Percentiles rank a stretch among this genome's conserved stretches.
These are phyloP conservation scores for Sphaeridia pumilis DNA, from an alignment of 2,888 invertebrate species.

Conservation along the genomic window DNA sequence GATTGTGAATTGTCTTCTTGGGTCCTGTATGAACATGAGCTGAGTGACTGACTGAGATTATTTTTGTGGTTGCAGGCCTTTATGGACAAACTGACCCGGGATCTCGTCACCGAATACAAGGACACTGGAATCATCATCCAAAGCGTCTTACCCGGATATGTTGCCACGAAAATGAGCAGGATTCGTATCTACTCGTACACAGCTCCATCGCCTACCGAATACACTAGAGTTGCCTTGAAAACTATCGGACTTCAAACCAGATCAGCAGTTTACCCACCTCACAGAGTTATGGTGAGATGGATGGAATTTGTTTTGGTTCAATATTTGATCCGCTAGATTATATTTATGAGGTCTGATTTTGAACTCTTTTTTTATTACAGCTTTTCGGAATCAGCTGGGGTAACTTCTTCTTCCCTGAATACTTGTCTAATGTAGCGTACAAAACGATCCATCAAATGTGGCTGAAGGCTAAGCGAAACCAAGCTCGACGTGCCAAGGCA, in stretches of 20 bases:
- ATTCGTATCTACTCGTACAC: constrained; percentile 58
- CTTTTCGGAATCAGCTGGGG: constrained; percentile 36
- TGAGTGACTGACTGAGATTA: background rate
- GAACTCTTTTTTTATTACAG: no score
- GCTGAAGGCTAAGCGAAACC: constrained; percentile 35
- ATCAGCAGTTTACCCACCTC: constrained; percentile 67
- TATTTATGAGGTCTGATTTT: no score
- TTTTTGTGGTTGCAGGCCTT: constrained; percentile 52
- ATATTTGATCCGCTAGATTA: no score
- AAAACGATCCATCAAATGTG: constrained; percentile 35
- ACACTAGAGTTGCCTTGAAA: constrained; percentile 57
- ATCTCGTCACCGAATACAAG: constrained; percentile 61
- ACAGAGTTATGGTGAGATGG: constrained; percentile 51
- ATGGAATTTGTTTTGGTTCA: no score
- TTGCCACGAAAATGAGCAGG: constrained; percentile 83
- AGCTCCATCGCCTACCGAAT: constrained; percentile 61
- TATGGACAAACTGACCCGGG: constrained; percentile 66
- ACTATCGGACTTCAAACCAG: constrained; percentile 56
- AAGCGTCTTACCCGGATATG: constrained; percentile 73
- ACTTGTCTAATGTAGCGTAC: constrained; percentile 33
- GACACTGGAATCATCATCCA: constrained; percentile 64
- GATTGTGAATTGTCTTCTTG: background rate
- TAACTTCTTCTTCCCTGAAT: constrained; percentile 35
- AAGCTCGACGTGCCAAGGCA: constrained; percentile 33
- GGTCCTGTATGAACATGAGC: background rate